Percentiles rank a stretch among this genome's conserved stretches.
phyloP scores from a whole-genome alignment of 2,797 vertebrate species.

The Channa striata region DNA sequence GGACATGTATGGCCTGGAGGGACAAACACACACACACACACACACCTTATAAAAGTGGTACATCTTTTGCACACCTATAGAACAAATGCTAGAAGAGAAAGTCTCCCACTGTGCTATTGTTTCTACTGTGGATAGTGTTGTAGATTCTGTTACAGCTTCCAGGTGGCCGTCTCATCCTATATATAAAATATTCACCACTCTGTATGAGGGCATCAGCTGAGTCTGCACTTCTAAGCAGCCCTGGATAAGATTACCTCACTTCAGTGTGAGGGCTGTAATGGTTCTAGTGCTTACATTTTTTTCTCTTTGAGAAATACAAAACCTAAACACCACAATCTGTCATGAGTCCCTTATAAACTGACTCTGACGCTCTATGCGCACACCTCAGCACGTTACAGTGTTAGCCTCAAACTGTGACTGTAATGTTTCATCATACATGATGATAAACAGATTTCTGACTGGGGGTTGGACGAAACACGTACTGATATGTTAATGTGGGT shows the following conservation, averaged over 20 bases:
- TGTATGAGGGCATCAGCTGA: slow-evolving; percentile 49
- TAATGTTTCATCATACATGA: neutral
- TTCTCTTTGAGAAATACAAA: no score
- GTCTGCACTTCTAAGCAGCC: slow-evolving; percentile 1
- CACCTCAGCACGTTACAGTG: neutral
- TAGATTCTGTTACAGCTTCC: slow-evolving; percentile 53
- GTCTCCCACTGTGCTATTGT: slow-evolving; percentile 19
- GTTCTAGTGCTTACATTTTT: neutral
- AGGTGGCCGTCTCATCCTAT: slow-evolving; percentile 48
- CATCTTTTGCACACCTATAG: slow-evolving; percentile 24
- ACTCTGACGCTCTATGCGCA: no score
- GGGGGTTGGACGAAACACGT: neutral
- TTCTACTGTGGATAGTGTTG: slow-evolving; percentile 3
- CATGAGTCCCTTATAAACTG: no score
- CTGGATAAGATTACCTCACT: slow-evolving; percentile 18
- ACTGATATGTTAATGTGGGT: neutral
- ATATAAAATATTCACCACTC: slow-evolving; percentile 81
- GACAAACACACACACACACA: slow-evolving; percentile 28
- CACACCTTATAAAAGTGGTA: slow-evolving; percentile 10
- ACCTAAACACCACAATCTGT: no score
- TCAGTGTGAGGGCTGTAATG: neutral
- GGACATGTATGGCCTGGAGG: slow-evolving; percentile 96
- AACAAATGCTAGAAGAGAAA: slow-evolving; percentile 6
- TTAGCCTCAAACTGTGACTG: neutral
- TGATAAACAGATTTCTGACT: neutral